Conservation (phyloP, 2,888 invertebrate species). For the Acleris literana region DNA sequence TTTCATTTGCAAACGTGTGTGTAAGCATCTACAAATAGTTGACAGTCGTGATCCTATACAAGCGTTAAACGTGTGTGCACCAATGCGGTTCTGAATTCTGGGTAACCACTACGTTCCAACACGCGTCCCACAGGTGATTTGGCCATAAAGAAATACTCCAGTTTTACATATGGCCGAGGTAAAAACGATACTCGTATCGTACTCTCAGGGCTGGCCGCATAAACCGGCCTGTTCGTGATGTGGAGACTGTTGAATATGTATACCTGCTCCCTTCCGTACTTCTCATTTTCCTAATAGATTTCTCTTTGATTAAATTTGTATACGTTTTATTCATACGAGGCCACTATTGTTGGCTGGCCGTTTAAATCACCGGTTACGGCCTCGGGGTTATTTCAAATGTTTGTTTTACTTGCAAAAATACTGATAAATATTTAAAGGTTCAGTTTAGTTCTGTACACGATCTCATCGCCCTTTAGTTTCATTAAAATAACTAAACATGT, state of each 20-base stretch:
- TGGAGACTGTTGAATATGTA: conserved; percentile 84
- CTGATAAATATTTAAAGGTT: conserved; percentile 36
- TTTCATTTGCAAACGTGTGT: too few species aligned
- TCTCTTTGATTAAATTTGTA: conserved; percentile 84
- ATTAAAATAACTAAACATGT: conserved; percentile 32
- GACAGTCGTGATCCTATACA: too few species aligned
- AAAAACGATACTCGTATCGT: conserved; percentile 65
- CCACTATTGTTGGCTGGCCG: conserved; percentile 74
- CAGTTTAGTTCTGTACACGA: conserved; percentile 34
- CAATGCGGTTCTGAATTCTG: too few species aligned
- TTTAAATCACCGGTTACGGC: conserved; percentile 69
- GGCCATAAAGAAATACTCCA: conserved; percentile 65
- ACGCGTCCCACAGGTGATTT: too few species aligned
- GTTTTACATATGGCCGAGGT: conserved; percentile 79
- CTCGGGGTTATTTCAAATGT: conserved; percentile 51
- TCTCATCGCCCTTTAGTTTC: conserved; percentile 31
- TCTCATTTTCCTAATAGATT: conserved; percentile 84
- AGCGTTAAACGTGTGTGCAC: too few species aligned
- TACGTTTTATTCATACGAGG: conserved; percentile 81
- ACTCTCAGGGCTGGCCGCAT: conserved; percentile 76
- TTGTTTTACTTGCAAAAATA: conserved; percentile 42
- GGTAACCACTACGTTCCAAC: too few species aligned
- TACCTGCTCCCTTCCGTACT: conserved; percentile 83
- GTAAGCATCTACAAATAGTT: too few species aligned
- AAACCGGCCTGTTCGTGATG: conserved; percentile 83